Evolutionary conservation across 2,888 invertebrate species (phyloP).

Genomic region (Leucoma salicis): DNA sequence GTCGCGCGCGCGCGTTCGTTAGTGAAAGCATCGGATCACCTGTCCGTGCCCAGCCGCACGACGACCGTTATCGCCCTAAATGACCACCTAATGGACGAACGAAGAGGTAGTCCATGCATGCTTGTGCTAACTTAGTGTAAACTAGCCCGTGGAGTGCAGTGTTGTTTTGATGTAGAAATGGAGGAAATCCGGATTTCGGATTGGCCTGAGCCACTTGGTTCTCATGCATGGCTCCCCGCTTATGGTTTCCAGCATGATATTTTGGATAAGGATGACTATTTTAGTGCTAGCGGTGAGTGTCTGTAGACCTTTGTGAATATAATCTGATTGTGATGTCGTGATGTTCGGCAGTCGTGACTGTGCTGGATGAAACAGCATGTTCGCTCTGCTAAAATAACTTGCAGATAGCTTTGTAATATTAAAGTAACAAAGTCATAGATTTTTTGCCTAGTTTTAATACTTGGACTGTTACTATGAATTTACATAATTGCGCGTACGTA

Average conservation of each 20-base stretch:
- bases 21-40: slow-evolving; percentile 24
- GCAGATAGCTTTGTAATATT: slow-evolving; percentile 39
- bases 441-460: slow-evolving; percentile 18
- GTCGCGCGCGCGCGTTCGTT: slow-evolving; percentile 66
- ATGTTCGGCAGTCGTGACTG: slow-evolving; percentile 44
- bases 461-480: slow-evolving; percentile 2
- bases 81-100: slow-evolving; percentile 77
- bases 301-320: slow-evolving; percentile 39
- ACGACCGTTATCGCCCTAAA: slow-evolving; percentile 78
- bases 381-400: slow-evolving; percentile 40
- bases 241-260: slow-evolving; percentile 88
- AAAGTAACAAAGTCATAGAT: slow-evolving; percentile 26
- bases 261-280: slow-evolving; percentile 84
- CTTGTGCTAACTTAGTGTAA: slow-evolving; percentile 67
- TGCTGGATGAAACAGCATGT: slow-evolving; percentile 35
- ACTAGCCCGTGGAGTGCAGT: slow-evolving; percentile 72
- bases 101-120: slow-evolving; percentile 78
- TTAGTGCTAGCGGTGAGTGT: slow-evolving; percentile 84
- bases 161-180: slow-evolving; percentile 76
- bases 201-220: slow-evolving; percentile 86
- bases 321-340: slow-evolving; percentile 39
- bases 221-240: slow-evolving; percentile 90
- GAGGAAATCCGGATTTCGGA: slow-evolving; percentile 86
- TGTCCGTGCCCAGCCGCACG: slow-evolving; percentile 39
- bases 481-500: too few relatives aligned